Conservation (phyloP, 30 jellyfish, hydroid and myxozoan species). For the Rhopilema esculentum region DNA sequence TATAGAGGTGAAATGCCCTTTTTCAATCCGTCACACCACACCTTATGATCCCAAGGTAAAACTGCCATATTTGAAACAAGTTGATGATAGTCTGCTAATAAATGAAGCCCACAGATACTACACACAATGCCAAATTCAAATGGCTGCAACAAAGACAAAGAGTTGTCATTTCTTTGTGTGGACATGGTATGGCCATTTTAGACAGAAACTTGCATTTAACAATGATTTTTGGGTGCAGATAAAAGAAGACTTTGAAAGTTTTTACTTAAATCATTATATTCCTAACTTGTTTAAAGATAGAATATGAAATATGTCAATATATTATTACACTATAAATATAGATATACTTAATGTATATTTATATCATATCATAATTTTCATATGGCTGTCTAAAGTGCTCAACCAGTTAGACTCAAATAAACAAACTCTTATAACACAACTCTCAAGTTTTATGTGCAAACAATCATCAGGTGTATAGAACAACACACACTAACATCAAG, state of each 20-base stretch:
- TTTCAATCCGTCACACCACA: constrained; percentile 19
- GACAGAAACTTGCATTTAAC: constrained; percentile 19
- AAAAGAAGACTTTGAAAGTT: constrained; percentile 1
- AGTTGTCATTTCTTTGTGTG: constrained; percentile 50
- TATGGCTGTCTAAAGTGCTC: not conserved
- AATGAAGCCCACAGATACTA: constrained; percentile 16
- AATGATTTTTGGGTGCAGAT: constrained; percentile 17
- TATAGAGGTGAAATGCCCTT: constrained; percentile 40
- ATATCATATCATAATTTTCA: not conserved
- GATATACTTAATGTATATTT: not conserved
- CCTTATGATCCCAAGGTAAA: constrained; percentile 25
- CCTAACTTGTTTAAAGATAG: constrained; percentile 13
- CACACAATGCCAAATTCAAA: constrained; percentile 54
- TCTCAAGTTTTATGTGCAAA: not conserved
- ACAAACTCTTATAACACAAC: not conserved
- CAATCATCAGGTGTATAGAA: not conserved
- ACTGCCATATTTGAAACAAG: constrained; percentile 30
- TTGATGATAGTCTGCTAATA: not conserved
- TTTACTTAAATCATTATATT: constrained; percentile 6
- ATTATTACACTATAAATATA: not conserved
- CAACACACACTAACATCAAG: not conserved
- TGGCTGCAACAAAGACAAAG: constrained; percentile 49
- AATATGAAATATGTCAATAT: not conserved
- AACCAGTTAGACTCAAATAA: not conserved
- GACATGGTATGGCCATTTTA: constrained; percentile 37